phyloP scores from a whole-genome alignment of 2,888 invertebrate genomes.

The Stenchaetothrips biformis region DNA sequence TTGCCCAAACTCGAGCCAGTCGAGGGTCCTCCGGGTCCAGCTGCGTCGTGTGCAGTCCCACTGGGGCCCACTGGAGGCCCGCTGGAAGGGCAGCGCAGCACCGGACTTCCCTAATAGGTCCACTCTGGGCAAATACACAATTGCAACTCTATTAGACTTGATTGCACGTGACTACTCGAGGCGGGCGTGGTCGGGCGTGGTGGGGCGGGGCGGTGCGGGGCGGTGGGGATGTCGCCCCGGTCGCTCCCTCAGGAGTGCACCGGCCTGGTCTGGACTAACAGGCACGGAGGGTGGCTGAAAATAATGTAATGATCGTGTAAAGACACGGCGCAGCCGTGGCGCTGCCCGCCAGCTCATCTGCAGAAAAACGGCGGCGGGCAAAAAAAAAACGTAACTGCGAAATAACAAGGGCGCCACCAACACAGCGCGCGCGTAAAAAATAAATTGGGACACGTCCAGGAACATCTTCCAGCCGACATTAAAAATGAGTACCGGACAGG shows the following conservation, averaged over 20 bases:
- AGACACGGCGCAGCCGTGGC: neutral
- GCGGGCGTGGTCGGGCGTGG: neutral
- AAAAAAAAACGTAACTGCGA: too few species aligned
- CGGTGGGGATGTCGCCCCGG: neutral
- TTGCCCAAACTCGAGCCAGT: too few species aligned
- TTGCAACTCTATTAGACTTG: conserved; percentile 25
- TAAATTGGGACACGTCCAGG: too few species aligned
- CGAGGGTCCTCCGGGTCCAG: too few species aligned
- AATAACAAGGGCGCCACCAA: too few species aligned
- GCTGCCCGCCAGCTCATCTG: neutral
- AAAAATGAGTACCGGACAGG: too few species aligned
- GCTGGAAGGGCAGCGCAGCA: neutral
- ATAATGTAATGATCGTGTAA: conserved; percentile 9
- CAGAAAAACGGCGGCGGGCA: too few species aligned
- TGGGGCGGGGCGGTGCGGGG: neutral
- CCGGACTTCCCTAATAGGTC: neutral
- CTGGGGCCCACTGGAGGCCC: neutral
- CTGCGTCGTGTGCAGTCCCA: too few species aligned
- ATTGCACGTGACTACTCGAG: conserved; percentile 20
- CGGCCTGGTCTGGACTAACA: neutral
- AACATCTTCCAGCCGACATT: too few species aligned
- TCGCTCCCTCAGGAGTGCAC: conserved; percentile 11
- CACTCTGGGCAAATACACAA: conserved; percentile 19
- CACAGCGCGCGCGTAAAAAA: too few species aligned
- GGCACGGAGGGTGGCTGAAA: neutral